Base-by-base conservation (phyloP, 2,888 invertebrate species). In the Drosophila trichaetosa region DNA sequence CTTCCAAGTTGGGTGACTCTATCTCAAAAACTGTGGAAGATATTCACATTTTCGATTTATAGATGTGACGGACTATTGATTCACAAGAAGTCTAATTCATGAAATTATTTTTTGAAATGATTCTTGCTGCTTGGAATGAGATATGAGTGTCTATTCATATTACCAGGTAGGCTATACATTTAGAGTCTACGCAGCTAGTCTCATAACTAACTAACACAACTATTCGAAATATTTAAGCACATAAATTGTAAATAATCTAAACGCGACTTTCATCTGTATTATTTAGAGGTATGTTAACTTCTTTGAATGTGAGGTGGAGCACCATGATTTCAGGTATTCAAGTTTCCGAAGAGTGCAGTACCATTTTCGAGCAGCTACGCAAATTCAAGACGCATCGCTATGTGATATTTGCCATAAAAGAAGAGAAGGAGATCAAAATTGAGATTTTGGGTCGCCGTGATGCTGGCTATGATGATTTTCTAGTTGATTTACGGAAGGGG, bases 311-410 rank as follows among this genome's bases (percentile, higher is more conserved):
- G 29, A 7, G 33, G 18, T 34, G 36, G 18, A 29, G n/a, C 7
- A 61, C n/a, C 4, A 85, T 83, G 83, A 33, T 73, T 11, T 73
- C 83, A 2, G 88, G 85, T 6, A 76, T 83, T 31, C 38, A 62
- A 0, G 51, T 85, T 27, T 34, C 68, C 1, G 31, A 6, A 0
- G 69, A 82, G 1, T 79, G 88, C 49, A 67, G 57, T 31, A 31
- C 13, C 4, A 36, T 76, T 31, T 83, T 71, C 7, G 86, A 83
- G 24, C 56, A 83, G 46, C 79, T 83, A 29, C 66, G 64, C 4
- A 68, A 60, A 3, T 3, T 58, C 5, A 85, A 80, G 57, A 65
- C 56, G 34, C 76, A 87, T 40, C 83, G 83, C 24, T 83, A 85
- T 51, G 71, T 68, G 5, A 66, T 82, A 33, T 72, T 73, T 8